phyloP scores from a whole-genome alignment of 2,113 vertebrate species.

The Callocephalon fimbriatum region DNA sequence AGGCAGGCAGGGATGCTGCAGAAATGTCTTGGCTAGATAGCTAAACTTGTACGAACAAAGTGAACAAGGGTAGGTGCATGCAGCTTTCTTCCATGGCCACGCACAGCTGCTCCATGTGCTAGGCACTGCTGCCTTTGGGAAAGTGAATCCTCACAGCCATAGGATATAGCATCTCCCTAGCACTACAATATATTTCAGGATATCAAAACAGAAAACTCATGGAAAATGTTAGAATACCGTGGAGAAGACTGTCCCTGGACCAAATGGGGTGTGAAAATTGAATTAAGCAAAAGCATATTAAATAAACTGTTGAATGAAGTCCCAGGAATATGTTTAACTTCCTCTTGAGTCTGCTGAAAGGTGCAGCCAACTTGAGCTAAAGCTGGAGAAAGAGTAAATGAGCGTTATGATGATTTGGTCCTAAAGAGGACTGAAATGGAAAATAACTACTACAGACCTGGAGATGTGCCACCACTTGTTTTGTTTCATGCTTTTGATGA shows the following conservation, averaged over 20 bases:
- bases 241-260: neutral
- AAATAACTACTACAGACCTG: neutral
- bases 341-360: neutral
- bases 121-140: neutral
- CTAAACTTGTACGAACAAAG: neutral
- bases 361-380: neutral
- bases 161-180: neutral
- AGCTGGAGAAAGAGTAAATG: neutral
- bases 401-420: neutral
- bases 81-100: neutral
- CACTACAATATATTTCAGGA: neutral
- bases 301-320: neutral
- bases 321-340: neutral
- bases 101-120: accelerated
- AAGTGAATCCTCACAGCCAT: neutral
- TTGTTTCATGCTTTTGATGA: neutral
- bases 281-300: neutral
- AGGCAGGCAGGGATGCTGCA: neutral
- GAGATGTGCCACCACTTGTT: neutral
- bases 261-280: neutral
- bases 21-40: neutral
- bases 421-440: neutral
- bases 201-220: neutral
- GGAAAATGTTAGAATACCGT: neutral
- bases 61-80: neutral